These are phyloP conservation scores for Cyclophora punctaria DNA, from an alignment of 2,888 invertebrate genomes.

Conservation along the genomic window DNA sequence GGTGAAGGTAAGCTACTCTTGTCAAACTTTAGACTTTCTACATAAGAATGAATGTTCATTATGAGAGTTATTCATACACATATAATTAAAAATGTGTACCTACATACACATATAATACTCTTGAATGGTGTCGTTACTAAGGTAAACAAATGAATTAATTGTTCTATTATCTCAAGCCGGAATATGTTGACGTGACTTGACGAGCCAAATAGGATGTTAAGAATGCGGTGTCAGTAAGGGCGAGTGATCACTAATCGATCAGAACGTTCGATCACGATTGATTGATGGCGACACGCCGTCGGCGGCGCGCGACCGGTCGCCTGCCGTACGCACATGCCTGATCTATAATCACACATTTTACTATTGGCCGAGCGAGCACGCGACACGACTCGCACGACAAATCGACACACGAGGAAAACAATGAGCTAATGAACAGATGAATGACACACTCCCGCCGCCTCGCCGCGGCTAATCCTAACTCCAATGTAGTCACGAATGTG, in stretches of 20 bases:
- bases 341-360: slow-evolving; percentile 45
- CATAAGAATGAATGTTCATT: too few relatives aligned
- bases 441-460: slow-evolving; percentile 58
- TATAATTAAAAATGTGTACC: too few relatives aligned
- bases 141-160: too few relatives aligned
- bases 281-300: slow-evolving; percentile 60
- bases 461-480: slow-evolving; percentile 41
- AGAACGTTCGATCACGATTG: slow-evolving; percentile 61
- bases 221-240: slow-evolving; percentile 41
- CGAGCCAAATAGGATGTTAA: slow-evolving; percentile 37
- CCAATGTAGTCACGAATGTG: slow-evolving; percentile 59
- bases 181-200: slow-evolving; percentile 24
- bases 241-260: slow-evolving; percentile 56
- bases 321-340: slow-evolving; percentile 48
- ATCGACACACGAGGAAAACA: slow-evolving; percentile 66
- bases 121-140: too few relatives aligned
- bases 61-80: too few relatives aligned
- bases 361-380: slow-evolving; percentile 55
- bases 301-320: slow-evolving; percentile 39
- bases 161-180: slow-evolving; percentile 1
- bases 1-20: too few relatives aligned
- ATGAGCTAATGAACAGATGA: slow-evolving; percentile 69
- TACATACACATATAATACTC: too few relatives aligned
- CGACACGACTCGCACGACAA: slow-evolving; percentile 52
- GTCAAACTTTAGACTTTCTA: too few relatives aligned